Evolutionary conservation across 2,888 invertebrate genomes (phyloP).

Genomic region (Adelphocoris suturalis): DNA sequence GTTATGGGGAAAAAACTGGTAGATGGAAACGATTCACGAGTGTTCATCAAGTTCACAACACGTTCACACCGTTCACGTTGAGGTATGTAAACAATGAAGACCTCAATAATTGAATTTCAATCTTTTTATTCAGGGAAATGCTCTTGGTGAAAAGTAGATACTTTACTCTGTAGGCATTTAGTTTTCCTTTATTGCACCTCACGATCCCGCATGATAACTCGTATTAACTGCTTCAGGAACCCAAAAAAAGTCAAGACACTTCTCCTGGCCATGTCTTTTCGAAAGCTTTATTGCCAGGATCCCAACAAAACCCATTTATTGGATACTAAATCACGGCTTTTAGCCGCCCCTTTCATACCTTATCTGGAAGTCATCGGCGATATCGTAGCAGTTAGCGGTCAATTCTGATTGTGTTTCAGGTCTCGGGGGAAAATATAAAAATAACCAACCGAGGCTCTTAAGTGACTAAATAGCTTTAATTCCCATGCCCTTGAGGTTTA

Average conservation of each 20-base stretch:
- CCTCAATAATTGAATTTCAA: no score
- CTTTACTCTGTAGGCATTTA: neutral
- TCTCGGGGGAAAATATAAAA: constrained; percentile 39
- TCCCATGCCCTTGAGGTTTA: constrained; percentile 51
- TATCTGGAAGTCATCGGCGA: constrained; percentile 67
- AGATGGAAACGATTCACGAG: neutral
- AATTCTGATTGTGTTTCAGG: constrained; percentile 61
- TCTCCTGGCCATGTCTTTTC: constrained; percentile 51
- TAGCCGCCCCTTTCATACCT: constrained; percentile 46
- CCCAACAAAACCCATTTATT: constrained; percentile 69
- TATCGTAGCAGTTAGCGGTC: constrained; percentile 61
- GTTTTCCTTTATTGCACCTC: neutral
- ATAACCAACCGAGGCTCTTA: constrained; percentile 40
- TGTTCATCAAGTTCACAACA: neutral
- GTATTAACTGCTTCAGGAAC: constrained; percentile 27
- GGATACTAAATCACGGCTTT: constrained; percentile 64
- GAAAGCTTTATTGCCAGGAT: constrained; percentile 66
- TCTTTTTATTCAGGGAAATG: neutral
- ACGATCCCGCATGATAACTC: constrained; percentile 7
- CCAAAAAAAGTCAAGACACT: neutral
- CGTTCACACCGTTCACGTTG: no score
- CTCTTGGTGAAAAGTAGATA: neutral
- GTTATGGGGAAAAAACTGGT: neutral
- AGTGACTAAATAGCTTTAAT: constrained; percentile 68
- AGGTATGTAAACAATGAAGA: no score